A percentile compares a stretch with the other conserved stretches of the same genome.
These are phyloP conservation scores for Apodemus agrarius DNA, from an alignment of 2,797 vertebrate species.

Conservation along the genomic window DNA sequence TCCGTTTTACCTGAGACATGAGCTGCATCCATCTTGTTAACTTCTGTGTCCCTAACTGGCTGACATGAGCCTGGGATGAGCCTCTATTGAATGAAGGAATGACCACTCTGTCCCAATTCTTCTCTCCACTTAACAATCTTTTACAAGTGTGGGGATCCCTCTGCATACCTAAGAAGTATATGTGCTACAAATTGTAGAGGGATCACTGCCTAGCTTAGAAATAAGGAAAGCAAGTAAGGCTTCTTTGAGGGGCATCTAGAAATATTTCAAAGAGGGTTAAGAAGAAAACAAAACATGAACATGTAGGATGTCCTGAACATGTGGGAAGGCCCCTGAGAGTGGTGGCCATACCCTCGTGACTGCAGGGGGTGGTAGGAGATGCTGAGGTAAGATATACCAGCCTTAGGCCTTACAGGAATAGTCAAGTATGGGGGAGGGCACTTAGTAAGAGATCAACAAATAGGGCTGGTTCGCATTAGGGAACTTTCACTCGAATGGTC, in stretches of 20 bases:
- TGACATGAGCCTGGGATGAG: not conserved
- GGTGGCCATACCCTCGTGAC: not conserved
- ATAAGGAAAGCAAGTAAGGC: not conserved
- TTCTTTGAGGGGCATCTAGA: not conserved
- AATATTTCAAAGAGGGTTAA: not conserved
- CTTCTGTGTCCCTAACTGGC: not conserved
- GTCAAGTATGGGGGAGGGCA: not conserved
- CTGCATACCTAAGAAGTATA: not conserved
- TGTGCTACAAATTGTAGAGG: not conserved
- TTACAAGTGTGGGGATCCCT: not conserved
- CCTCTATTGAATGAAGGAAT: not conserved
- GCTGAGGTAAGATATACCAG: not conserved
- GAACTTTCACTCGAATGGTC: not conserved
- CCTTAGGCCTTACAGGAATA: not conserved
- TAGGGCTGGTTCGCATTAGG: not conserved
- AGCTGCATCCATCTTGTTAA: not conserved
- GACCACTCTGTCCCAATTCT: not conserved
- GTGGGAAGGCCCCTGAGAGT: not conserved
- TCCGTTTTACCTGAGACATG: not conserved
- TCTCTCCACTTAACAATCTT: not conserved
- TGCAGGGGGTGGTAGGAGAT: not conserved
- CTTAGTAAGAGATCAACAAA: not conserved
- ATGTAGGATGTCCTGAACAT: not conserved
- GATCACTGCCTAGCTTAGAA: not conserved
- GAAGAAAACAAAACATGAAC: not conserved